Percentiles rank a stretch among this genome's conserved stretches.
These are phyloP conservation scores for Hydropotes inermis DNA, from an alignment of 2,113 vertebrate genomes.

Conservation along the genomic window DNA sequence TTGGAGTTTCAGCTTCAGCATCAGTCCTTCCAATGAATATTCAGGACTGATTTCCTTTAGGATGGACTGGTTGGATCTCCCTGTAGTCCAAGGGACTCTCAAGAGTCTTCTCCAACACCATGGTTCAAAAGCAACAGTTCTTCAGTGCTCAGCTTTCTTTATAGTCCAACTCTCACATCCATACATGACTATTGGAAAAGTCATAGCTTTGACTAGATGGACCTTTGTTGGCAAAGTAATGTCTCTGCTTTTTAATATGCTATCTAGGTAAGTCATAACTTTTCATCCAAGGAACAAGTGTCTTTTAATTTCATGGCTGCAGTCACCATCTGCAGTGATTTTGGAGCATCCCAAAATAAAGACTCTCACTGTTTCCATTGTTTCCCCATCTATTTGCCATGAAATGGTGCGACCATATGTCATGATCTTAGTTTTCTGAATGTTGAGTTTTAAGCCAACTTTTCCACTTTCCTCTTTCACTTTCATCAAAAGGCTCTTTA, in stretches of 20 bases:
- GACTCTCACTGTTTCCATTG: too few relatives aligned
- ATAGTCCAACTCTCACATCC: background rate
- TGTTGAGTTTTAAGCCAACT: too few relatives aligned
- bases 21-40: background rate
- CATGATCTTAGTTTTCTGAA: too few relatives aligned
- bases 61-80: background rate
- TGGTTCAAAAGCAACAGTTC: background rate
- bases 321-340: background rate
- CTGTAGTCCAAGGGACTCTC: background rate
- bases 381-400: background rate
- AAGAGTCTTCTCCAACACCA: background rate
- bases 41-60: background rate
- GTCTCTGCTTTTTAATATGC: background rate
- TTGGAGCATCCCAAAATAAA: background rate
- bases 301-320: background rate
- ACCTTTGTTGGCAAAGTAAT: background rate
- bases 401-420: too few relatives aligned
- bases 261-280: background rate
- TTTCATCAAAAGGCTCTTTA: too few relatives aligned
- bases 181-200: background rate
- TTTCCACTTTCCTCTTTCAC: too few relatives aligned
- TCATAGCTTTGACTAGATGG: background rate
- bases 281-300: background rate
- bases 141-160: fast-evolving
- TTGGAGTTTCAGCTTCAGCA: background rate